Percentiles rank a stretch among this genome's conserved stretches.
These are phyloP conservation scores for Idaea dimidiata DNA, from an alignment of 2,888 invertebrate species.

Conservation along the genomic window DNA sequence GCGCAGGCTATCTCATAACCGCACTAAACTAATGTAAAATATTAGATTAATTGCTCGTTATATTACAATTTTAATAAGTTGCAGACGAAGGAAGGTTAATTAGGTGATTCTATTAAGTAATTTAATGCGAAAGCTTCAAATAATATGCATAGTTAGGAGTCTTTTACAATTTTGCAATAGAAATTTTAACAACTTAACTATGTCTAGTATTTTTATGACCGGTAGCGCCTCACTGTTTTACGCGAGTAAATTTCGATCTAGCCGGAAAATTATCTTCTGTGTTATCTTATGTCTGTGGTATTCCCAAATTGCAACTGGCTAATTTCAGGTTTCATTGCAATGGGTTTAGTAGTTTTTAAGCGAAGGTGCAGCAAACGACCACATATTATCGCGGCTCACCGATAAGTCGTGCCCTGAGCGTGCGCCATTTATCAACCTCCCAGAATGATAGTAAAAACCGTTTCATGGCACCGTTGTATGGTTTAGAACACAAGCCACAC, in stretches of 20 bases:
- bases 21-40: background rate
- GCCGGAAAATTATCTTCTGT: too few relatives aligned
- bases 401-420: too few relatives aligned
- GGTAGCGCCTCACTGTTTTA: background rate
- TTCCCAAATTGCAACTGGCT: too few relatives aligned
- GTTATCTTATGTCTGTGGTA: too few relatives aligned
- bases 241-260: background rate
- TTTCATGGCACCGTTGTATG: too few relatives aligned
- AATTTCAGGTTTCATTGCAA: too few relatives aligned
- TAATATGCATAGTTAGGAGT: background rate
- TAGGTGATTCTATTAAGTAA: background rate
- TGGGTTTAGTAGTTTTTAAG: too few relatives aligned
- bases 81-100: background rate
- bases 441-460: too few relatives aligned
- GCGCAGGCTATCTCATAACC: background rate
- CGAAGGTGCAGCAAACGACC: too few relatives aligned
- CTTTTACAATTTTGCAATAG: background rate
- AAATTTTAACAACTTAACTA: background rate
- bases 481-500: too few relatives aligned
- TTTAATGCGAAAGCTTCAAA: background rate
- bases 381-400: too few relatives aligned
- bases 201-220: background rate
- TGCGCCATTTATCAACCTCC: too few relatives aligned
- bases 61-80: constrained; percentile 1
- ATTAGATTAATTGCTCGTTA: background rate